phyloP scores from a whole-genome alignment of 1,140 invertebrate species.

The Cherax quadricarinatus region DNA sequence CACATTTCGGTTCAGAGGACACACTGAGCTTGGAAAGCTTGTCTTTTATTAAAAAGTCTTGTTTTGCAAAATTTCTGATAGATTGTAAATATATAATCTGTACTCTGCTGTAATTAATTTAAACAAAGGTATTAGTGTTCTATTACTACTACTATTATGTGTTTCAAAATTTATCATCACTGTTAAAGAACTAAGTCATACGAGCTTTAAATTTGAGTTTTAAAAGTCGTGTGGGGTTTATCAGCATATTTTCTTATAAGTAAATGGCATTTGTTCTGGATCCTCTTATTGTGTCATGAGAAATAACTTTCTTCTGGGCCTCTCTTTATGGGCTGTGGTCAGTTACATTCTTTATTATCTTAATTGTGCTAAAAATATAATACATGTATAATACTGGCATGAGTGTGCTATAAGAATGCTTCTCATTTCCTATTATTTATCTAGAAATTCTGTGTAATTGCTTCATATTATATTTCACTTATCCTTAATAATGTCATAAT shows the following conservation, averaged over 20 bases:
- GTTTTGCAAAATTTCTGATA: too few species aligned
- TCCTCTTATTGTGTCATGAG: neutral
- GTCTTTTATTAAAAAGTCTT: too few species aligned
- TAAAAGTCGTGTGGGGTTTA: neutral
- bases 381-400: too few species aligned
- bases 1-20: neutral
- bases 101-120: neutral
- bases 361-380: too few species aligned
- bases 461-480: neutral
- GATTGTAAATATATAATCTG: too few species aligned
- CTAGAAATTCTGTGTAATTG: neutral
- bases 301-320: neutral
- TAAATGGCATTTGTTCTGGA: neutral
- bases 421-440: too few species aligned
- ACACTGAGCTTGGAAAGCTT: neutral
- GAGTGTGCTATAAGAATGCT: too few species aligned
- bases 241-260: neutral
- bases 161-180: neutral
- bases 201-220: neutral
- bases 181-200: neutral
- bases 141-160: neutral
- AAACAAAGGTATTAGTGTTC: neutral
- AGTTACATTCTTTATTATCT: neutral
- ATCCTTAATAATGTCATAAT: neutral
- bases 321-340: neutral